Conservation (phyloP, 2,113 vertebrate species). For the Miniopterus natalensis region DNA sequence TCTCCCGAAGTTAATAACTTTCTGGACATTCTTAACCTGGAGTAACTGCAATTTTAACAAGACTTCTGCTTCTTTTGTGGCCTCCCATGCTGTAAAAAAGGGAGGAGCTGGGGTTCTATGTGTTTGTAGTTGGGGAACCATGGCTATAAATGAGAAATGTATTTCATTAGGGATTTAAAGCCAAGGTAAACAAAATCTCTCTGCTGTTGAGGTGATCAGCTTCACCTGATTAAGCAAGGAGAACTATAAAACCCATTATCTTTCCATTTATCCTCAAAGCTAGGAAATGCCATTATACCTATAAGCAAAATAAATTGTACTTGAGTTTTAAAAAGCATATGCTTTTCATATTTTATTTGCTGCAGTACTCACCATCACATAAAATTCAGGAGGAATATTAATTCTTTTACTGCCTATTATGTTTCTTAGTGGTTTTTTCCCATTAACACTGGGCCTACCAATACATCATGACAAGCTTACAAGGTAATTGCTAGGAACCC, state of each 20-base stretch:
- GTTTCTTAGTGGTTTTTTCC: neutral
- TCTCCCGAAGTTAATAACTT: constrained; percentile 36
- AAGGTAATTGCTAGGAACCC: neutral
- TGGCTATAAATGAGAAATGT: neutral
- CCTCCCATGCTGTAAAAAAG: neutral
- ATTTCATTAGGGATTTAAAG: neutral
- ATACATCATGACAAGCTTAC: neutral
- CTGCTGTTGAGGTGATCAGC: neutral
- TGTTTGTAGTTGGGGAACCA: neutral
- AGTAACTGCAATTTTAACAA: neutral
- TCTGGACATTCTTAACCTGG: neutral
- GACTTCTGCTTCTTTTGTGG: constrained; percentile 4
- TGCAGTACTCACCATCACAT: neutral
- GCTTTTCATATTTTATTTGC: neutral
- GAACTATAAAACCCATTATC: neutral
- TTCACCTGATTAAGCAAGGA: constrained; percentile 11
- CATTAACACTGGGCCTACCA: neutral
- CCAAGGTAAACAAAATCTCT: constrained; percentile 1
- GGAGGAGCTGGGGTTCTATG: neutral
- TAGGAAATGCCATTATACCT: neutral
- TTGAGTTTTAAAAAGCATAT: neutral
- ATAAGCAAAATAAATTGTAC: neutral
- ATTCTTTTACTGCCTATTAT: neutral
- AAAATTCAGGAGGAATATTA: neutral
- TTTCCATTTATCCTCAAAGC: neutral